Percentiles rank a stretch among this genome's conserved stretches.
Evolutionary conservation across 2,797 vertebrate species (phyloP).

Genomic region (Naso thynnoides): DNA sequence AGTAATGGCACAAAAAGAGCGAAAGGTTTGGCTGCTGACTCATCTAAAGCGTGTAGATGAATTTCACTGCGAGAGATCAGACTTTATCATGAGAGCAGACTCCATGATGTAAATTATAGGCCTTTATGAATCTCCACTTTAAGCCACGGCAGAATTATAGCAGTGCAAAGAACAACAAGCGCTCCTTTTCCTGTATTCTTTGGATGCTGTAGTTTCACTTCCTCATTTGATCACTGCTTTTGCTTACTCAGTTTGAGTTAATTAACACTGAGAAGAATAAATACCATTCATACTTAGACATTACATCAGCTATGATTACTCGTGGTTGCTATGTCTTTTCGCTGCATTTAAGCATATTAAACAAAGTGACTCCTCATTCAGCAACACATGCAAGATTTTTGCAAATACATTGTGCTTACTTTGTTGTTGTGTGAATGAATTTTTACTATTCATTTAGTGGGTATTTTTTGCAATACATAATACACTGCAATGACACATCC

Average conservation of each 20-base stretch:
- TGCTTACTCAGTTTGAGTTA: conserved; percentile 41
- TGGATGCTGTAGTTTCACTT: conserved; percentile 14
- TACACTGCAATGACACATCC: not conserved
- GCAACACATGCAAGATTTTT: conserved; percentile 9
- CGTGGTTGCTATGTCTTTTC: conserved; percentile 34
- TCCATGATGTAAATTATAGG: conserved; percentile 55
- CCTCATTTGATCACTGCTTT: conserved; percentile 24
- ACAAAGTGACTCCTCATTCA: conserved; percentile 13
- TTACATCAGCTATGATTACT: conserved; percentile 40
- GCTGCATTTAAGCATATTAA: conserved; percentile 13
- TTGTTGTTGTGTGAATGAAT: conserved; percentile 3
- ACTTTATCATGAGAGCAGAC: conserved; percentile 45
- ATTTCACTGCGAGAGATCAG: conserved; percentile 47
- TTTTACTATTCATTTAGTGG: conserved; percentile 10
- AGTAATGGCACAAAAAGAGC: conserved; percentile 53
- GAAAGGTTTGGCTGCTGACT: conserved; percentile 60
- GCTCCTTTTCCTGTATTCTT: conserved; percentile 8
- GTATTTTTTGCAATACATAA: conserved; percentile 3
- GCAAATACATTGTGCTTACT: conserved; percentile 16
- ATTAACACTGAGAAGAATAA: conserved; percentile 39
- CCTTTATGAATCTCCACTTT: conserved; percentile 45
- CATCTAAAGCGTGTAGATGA: conserved; percentile 53
- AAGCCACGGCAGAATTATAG: conserved; percentile 37
- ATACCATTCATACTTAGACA: conserved; percentile 40
- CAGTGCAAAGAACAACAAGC: conserved; percentile 16